phyloP scores from a whole-genome alignment of 2,797 vertebrate genomes.

The Thunnus albacares region DNA sequence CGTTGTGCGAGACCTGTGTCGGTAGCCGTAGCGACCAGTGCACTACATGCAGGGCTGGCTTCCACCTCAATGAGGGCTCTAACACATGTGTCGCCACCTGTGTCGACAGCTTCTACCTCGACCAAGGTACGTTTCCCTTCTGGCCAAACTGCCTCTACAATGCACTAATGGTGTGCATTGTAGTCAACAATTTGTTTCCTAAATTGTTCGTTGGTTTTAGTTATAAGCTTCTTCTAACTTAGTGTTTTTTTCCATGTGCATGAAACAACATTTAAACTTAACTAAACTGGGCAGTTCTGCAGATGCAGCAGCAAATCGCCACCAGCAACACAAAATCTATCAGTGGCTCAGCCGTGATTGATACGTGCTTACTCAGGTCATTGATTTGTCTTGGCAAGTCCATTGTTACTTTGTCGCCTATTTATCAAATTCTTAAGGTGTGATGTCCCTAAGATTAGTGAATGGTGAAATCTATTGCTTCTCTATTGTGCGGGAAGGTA shows the following conservation, averaged over 20 bases:
- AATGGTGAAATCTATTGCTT: background rate
- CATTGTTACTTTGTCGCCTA: background rate
- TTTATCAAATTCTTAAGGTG: slow-evolving; percentile 14
- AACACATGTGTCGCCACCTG: slow-evolving; percentile 92
- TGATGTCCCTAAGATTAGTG: background rate
- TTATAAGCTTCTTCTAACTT: slow-evolving; percentile 2
- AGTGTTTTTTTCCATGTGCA: background rate
- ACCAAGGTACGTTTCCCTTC: slow-evolving; percentile 70
- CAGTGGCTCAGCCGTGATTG: background rate
- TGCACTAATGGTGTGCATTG: background rate
- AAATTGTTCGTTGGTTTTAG: background rate
- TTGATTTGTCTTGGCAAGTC: background rate
- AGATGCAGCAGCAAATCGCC: background rate
- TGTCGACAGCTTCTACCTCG: slow-evolving; percentile 92
- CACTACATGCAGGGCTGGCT: slow-evolving; percentile 92
- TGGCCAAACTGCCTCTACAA: background rate
- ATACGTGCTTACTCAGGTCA: background rate
- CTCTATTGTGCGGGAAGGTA: background rate
- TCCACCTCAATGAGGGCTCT: slow-evolving; percentile 93
- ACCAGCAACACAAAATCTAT: background rate
- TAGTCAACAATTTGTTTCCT: background rate
- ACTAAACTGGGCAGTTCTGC: background rate
- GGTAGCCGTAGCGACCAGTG: slow-evolving; percentile 96
- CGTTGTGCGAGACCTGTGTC: slow-evolving; percentile 94
- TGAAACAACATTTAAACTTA: slow-evolving; percentile 1